Evolutionary conservation across 2,113 vertebrate genomes (phyloP), one percentile per base, ranked within the genome.

Genomic region (Rhegmatorhina hoffmannsi): DNA sequence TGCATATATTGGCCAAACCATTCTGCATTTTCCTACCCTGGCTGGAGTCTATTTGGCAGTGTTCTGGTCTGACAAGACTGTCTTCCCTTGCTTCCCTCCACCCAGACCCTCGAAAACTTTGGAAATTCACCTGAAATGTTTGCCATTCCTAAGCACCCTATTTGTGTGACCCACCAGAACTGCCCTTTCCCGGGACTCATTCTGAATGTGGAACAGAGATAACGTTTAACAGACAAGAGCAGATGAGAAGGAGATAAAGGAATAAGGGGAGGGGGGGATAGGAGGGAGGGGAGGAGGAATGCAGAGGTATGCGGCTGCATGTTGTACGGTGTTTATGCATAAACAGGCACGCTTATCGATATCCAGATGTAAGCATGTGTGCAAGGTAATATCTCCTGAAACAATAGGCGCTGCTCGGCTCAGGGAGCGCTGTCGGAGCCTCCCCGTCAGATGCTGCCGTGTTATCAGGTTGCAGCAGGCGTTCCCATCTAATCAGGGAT

Each of bases 401-500:
- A 95, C 92, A 95, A 88, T 66, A 31, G 90, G 77, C 4, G 3
- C 85, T 87, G 52, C 90, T 89, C 6, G 20, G 36, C 92, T 84
- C 15, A 5, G 64, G 79, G 78, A 91, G 85, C 17, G 14, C 84
- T 67, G 82, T 90, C 8, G 78, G 86, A 95, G 93, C 80, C 79
- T 94, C 94, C 80, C 66, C 5, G 66, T 89, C 92, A 90, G 88
- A 85, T 59, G 91, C 86, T 67, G 79, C 74, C 2, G 7, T 52
- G 52, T 96, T 96, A 97, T 97, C 97, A 93, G 68, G 80, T 89
- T 88, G 90, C 95, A 95, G 95, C 95, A 97, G 95, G 84, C 94
- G 59, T 77, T 97, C 87, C 83, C 89, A 92, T 96, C 96, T 96
- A 90, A 89, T 94, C 75, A 9, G 87, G 80, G 89, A 95, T 96